Evolutionary conservation across 2,888 invertebrate species (phyloP), one percentile per base, ranked within the genome.

Genomic region (Drosophila pegasa): DNA sequence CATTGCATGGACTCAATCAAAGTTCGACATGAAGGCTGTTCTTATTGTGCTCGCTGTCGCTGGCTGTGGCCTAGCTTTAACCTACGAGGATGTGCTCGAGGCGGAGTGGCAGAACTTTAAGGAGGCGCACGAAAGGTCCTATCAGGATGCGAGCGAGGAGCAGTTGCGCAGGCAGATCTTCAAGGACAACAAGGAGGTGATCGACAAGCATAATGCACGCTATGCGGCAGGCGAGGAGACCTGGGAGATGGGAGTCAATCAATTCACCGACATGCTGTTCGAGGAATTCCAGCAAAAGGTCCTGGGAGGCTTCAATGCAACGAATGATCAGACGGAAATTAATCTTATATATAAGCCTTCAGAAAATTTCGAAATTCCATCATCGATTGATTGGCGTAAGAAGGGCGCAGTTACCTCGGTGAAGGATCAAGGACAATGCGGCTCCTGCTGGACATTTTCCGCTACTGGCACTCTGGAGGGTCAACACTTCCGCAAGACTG

Each of bases 401-500:
- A 89, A 94, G 62, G 97, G 97, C 43, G 97, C 96, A 74, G 98
- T 98, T 64, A 97, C 98, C 16, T 94, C 94, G 0, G 93, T 98
- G 73, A 98, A 98, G 92, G 95, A 98, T 93, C 98, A 98, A 94
- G 97, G 95, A 22, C 94, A 94, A 87, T 98, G 97, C 92, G 97
- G 97, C 58, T 96, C 96, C 0, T 98, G 98, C 93, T 98, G 98
- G 98, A 94, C 97, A 41, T 98, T 98, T 94, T 97, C 97, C 87
- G 93, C 96, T 95, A 98, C 98, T 62, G 98, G 97, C 31, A 93
- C 97, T 0, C 92, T 98, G 35, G 98, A 98, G 93, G 97, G 95
- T 0, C 97, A 97, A 92, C 95, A 97, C 91, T 97, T 94, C 94
- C 94, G 96, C 75, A 94, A 95, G 92, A 93, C 93, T 18, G 95